These are phyloP conservation scores for Trachelus troglodyta DNA, from an alignment of 2,888 invertebrate genomes.

Conservation along the genomic window DNA sequence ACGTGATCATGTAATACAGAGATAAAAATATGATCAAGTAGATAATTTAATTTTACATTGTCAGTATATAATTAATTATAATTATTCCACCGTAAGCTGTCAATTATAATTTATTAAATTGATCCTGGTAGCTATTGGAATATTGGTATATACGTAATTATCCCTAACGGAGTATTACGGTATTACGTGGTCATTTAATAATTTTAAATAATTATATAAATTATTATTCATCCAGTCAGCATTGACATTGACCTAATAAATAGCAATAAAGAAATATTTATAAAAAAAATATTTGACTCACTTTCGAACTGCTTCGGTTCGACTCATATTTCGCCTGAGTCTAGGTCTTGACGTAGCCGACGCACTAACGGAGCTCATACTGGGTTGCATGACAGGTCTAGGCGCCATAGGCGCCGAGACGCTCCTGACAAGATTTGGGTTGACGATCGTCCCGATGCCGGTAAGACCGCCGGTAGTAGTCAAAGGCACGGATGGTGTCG, in stretches of 20 bases:
- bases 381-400: constrained; percentile 52
- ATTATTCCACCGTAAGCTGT: not conserved
- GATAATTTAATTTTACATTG: not conserved
- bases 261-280: not conserved
- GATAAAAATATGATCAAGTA: not conserved
- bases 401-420: constrained; percentile 56
- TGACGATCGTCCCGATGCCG: constrained; percentile 26
- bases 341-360: constrained; percentile 66
- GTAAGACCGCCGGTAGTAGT: constrained; percentile 17
- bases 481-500: constrained; percentile 37
- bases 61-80: too few relatives aligned
- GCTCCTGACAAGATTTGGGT: constrained; percentile 45
- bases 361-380: constrained; percentile 53
- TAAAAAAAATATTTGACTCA: constrained; percentile 40
- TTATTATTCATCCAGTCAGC: too few relatives aligned
- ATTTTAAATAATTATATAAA: not conserved
- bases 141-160: not conserved
- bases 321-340: constrained; percentile 67
- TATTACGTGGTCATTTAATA: too few relatives aligned
- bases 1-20: not conserved
- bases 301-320: constrained; percentile 65
- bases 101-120: not conserved
- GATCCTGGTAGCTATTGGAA: not conserved
- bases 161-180: not conserved
- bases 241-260: not conserved